Conservation (phyloP, 37 sponge, comb jelly and placozoan species). For the Cladorhizidae sp. region DNA sequence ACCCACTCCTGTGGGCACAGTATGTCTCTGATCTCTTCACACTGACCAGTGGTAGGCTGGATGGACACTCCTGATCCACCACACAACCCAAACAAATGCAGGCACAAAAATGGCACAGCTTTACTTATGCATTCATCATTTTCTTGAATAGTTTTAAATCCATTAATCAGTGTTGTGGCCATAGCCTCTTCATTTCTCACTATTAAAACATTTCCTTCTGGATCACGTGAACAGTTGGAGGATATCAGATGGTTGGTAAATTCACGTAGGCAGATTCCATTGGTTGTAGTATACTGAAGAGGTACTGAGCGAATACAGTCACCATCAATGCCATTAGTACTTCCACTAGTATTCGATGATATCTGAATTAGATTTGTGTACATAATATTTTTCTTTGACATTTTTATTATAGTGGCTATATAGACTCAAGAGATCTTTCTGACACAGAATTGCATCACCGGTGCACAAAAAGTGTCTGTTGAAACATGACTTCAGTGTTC, state of each 20-base stretch:
- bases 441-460: no score
- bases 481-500: no score
- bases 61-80: not conserved
- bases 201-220: not conserved
- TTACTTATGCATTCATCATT: conserved; percentile 3
- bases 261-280: not conserved
- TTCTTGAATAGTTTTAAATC: not conserved
- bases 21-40: conserved; percentile 7
- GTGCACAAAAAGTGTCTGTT: no score
- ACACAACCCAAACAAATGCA: conserved; percentile 13
- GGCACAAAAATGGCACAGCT: conserved; percentile 20
- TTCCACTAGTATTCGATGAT: no score
- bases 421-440: no score
- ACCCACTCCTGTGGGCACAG: conserved; percentile 5
- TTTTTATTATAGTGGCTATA: no score
- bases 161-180: not conserved
- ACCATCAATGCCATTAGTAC: no score
- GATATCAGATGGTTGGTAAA: not conserved
- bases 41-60: not conserved
- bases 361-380: no score
- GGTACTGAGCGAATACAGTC: no score
- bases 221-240: not conserved
- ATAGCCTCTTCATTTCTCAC: not conserved
- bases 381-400: no score
- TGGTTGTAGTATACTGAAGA: not conserved